Conservation (phyloP, 2,797 vertebrate genomes). For the Graptemys geographica region DNA sequence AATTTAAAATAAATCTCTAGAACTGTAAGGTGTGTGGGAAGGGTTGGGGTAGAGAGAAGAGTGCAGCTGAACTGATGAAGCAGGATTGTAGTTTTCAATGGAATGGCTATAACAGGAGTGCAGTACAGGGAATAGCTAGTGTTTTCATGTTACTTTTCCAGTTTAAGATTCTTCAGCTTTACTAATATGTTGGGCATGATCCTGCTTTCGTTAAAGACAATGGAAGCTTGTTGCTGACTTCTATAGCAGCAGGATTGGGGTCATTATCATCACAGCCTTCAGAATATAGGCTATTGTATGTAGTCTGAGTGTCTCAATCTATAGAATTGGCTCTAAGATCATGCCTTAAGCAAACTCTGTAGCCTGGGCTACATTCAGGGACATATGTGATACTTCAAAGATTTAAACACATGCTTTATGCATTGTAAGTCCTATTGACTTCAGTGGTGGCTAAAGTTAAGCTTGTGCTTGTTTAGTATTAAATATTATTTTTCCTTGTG, state of each 20-base stretch:
- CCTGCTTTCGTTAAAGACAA: background rate
- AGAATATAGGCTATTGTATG: background rate
- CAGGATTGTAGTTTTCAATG: background rate
- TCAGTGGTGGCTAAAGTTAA: background rate
- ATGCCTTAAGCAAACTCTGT: background rate
- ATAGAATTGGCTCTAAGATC: background rate
- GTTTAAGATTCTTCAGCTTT: background rate
- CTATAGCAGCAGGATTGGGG: background rate
- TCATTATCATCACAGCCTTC: background rate
- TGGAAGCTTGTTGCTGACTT: background rate
- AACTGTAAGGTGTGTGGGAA: accelerated
- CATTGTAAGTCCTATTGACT: background rate
- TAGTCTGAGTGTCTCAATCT: background rate
- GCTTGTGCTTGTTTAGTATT: background rate
- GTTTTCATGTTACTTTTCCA: background rate
- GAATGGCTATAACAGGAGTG: background rate
- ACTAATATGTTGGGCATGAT: background rate
- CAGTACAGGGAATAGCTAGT: background rate
- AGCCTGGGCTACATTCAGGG: background rate
- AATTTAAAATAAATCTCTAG: background rate
- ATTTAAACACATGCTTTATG: background rate
- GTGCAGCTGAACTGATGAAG: background rate
- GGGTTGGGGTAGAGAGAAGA: background rate
- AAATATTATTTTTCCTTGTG: background rate
- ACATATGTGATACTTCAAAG: background rate